Evolutionary conservation across 1,140 invertebrate genomes (phyloP).

Genomic region (Drosophila lacertosa): DNA sequence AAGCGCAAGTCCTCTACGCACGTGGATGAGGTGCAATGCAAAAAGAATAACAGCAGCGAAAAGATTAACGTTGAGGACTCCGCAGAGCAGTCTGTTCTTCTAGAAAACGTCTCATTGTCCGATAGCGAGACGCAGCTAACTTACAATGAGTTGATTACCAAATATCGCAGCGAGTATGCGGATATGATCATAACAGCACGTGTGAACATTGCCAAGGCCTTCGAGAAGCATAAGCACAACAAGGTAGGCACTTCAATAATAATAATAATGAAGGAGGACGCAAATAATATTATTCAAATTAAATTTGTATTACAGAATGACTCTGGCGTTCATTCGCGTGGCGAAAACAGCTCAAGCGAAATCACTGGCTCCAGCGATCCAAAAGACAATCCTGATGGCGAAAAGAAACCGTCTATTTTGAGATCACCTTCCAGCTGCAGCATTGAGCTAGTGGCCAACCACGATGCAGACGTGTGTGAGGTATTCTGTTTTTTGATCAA

Average conservation of each 20-base stretch:
- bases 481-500: constrained; percentile 90
- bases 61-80: constrained; percentile 25
- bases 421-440: constrained; percentile 34
- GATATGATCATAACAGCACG: constrained; percentile 39
- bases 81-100: constrained; percentile 4
- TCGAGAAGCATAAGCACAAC: constrained; percentile 33
- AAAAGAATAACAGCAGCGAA: constrained; percentile 48
- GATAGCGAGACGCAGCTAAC: constrained; percentile 22
- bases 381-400: constrained; percentile 29
- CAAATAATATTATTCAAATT: neutral
- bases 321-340: constrained; percentile 75
- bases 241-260: constrained; percentile 34
- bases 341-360: constrained; percentile 64
- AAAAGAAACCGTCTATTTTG: constrained; percentile 13
- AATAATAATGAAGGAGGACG: too few relatives aligned
- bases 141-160: constrained; percentile 28
- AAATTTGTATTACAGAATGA: constrained; percentile 44
- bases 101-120: constrained; percentile 15
- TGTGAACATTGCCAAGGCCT: constrained; percentile 42
- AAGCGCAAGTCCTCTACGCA: constrained; percentile 66
- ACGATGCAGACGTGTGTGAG: constrained; percentile 86
- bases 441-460: constrained; percentile 47
- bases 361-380: constrained; percentile 22
- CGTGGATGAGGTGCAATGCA: constrained; percentile 64
- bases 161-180: constrained; percentile 45